These are phyloP conservation scores for Decapterus maruadsi DNA, from an alignment of 2,797 vertebrate genomes.

Conservation along the genomic window DNA sequence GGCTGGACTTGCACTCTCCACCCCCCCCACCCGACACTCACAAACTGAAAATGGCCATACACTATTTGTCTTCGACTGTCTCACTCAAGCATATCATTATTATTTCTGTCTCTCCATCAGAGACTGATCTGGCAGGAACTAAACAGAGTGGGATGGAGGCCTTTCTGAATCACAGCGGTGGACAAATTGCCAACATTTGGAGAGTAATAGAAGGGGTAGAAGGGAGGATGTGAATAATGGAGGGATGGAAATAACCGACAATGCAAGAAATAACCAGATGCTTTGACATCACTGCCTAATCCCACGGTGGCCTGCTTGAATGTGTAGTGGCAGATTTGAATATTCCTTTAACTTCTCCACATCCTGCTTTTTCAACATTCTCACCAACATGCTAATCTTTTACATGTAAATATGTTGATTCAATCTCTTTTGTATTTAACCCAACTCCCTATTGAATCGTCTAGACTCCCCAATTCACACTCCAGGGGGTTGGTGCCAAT, in stretches of 20 bases:
- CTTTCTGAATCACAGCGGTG: conserved; percentile 46
- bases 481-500: too few relatives aligned
- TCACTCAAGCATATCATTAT: conserved; percentile 7
- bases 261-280: conserved; percentile 36
- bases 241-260: conserved; percentile 44
- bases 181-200: conserved; percentile 45
- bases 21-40: conserved; percentile 4
- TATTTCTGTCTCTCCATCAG: conserved; percentile 35
- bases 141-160: conserved; percentile 44
- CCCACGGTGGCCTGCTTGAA: conserved; percentile 10
- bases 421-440: too few relatives aligned
- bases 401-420: too few relatives aligned
- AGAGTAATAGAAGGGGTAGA: conserved; percentile 24
- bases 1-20: conserved; percentile 39
- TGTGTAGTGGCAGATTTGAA: too few relatives aligned
- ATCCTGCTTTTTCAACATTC: too few relatives aligned
- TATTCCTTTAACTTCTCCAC: too few relatives aligned
- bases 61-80: conserved; percentile 23
- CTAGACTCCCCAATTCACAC: too few relatives aligned
- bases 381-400: too few relatives aligned
- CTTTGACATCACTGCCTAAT: conserved; percentile 50
- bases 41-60: conserved; percentile 32
- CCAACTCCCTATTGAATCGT: too few relatives aligned
- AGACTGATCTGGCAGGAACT: conserved; percentile 42
- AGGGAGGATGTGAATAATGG: conserved; percentile 28